Base-by-base conservation (phyloP, 2,888 invertebrate genomes). In the Deilephila elpenor region DNA sequence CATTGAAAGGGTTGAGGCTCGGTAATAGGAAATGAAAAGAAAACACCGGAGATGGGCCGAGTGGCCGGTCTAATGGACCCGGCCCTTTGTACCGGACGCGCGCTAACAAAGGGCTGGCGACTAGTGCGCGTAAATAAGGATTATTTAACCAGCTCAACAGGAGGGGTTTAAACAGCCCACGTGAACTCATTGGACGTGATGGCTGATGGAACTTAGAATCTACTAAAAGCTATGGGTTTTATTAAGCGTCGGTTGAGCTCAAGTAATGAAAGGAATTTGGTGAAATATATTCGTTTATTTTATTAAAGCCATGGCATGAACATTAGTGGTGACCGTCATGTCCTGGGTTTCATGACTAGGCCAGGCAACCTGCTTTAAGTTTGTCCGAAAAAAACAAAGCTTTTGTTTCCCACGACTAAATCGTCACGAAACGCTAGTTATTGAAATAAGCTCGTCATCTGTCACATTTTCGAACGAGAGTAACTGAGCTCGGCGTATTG, bases 21-120 rank as follows among this genome's bases (percentile, higher is more conserved):
- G 74, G 60, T 72, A 73, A 74, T 74, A 74, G 76, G 79, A 83
- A 84, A 86, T 86, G 82, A 83, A 87, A 87, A 88, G 86, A 88
- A 88, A 88, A 88, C 84, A 88, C 81, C 82, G 82, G 84, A 84
- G 79, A 80, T 80, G 77, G 78, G 77, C 78, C 78, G 81, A 86
- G 82, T 81, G 72, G 62, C 53, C 77, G 79, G 77, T 80, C 79
- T 84, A 83, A 85, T 86, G 83, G 86, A 82, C 78, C 56, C 32
- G 78, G 77, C 80, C 81, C 82, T 82, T 84, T 82, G 78, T 80
- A 77, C 79, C 75, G 73, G 71, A 29, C 72, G 44, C 67, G 34
- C 53, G 56, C 56, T 56, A 72, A 72, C 72, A 72, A 72, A 62
- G 72, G 62, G 56, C 53, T n/a, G 51, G 62, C 25, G 56, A 72